These are phyloP conservation scores for Hybognathus amarus DNA, from an alignment of 2,797 vertebrate genomes.

Conservation along the genomic window DNA sequence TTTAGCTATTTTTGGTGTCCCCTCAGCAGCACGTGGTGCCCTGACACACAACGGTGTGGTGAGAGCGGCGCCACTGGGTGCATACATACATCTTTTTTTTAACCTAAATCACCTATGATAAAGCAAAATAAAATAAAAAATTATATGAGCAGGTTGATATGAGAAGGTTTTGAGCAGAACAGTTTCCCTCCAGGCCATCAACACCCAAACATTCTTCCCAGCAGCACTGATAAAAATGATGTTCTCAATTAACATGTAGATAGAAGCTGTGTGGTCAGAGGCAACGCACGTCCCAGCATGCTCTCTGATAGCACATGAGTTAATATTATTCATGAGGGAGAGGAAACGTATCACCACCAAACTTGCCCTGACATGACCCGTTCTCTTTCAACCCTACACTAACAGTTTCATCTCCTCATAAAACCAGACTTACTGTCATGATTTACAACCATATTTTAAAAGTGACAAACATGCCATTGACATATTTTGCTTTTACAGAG, in stretches of 20 bases:
- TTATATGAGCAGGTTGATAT: background rate
- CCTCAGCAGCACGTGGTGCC: too few species aligned
- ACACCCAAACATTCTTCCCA: conserved; percentile 21
- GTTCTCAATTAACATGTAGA: conserved; percentile 35
- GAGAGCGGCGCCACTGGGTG: too few species aligned
- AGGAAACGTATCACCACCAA: conserved; percentile 39
- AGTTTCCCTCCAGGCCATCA: conserved; percentile 31
- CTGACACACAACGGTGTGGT: too few species aligned
- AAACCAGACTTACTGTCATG: background rate
- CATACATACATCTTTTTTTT: background rate
- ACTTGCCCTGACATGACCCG: conserved; percentile 51
- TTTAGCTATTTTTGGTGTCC: too few species aligned
- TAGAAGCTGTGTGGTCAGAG: conserved; percentile 33
- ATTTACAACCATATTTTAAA: background rate
- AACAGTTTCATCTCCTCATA: background rate
- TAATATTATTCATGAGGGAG: conserved; percentile 58
- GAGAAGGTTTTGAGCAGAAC: background rate
- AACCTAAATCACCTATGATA: background rate
- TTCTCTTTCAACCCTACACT: conserved; percentile 24
- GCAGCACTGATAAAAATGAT: conserved; percentile 23
- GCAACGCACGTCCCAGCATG: conserved; percentile 45
- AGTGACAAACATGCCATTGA: background rate
- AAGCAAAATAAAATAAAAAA: background rate
- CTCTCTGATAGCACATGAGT: conserved; percentile 33
- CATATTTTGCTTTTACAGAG: background rate